Percentiles rank a stretch among this genome's conserved stretches.
These are phyloP conservation scores for Andrena chrysosceles DNA, from an alignment of 2,888 invertebrate genomes.

Conservation along the genomic window DNA sequence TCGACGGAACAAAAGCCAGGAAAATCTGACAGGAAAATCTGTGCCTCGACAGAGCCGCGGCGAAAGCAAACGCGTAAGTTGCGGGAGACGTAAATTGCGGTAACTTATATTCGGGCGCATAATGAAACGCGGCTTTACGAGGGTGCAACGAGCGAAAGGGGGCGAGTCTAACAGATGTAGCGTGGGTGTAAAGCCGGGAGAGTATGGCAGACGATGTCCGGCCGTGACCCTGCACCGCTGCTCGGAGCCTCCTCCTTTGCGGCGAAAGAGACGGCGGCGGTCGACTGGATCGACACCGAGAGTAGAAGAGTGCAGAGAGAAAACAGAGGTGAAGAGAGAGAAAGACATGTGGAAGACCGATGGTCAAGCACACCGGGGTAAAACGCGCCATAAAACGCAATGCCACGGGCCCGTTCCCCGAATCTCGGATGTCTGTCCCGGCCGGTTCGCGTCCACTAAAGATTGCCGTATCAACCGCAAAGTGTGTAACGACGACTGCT, in stretches of 20 bases:
- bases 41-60: background rate
- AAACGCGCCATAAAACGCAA: constrained; percentile 74
- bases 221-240: constrained; percentile 83
- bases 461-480: constrained; percentile 61
- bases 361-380: constrained; percentile 77
- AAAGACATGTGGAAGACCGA: constrained; percentile 49
- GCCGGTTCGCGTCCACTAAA: constrained; percentile 51
- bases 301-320: constrained; percentile 43
- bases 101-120: constrained; percentile 74
- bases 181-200: constrained; percentile 77
- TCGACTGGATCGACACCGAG: constrained; percentile 60
- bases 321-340: constrained; percentile 26
- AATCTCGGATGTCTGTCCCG: constrained; percentile 72
- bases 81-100: constrained; percentile 69
- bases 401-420: constrained; percentile 63
- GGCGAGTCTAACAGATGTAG: constrained; percentile 75
- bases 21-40: background rate
- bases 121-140: constrained; percentile 77
- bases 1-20: no score
- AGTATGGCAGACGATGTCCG: constrained; percentile 84
- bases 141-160: constrained; percentile 67
- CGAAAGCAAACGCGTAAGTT: constrained; percentile 10
- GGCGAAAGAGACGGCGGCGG: constrained; percentile 64
- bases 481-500: constrained; percentile 45
- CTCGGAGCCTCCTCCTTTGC: constrained; percentile 70